A percentile compares a stretch with the other conserved stretches of the same genome.
phyloP scores from a whole-genome alignment of 2,888 invertebrate species.

The Apamea sordens region DNA sequence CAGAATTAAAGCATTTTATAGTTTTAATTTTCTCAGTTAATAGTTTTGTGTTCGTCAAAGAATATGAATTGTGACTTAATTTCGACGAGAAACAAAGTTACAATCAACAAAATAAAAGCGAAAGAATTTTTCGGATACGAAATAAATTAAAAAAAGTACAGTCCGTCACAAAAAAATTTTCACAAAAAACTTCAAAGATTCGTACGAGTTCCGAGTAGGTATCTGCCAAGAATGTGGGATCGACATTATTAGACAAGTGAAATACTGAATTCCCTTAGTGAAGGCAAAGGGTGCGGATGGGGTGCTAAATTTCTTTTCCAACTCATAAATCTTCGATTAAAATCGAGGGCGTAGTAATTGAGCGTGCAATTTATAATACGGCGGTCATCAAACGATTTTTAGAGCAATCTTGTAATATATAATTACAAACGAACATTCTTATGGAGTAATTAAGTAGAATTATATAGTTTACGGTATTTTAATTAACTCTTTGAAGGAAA shows the following conservation, averaged over 20 bases:
- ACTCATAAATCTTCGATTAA: constrained; percentile 78
- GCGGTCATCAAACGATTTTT: constrained; percentile 48
- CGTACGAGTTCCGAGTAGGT: constrained; percentile 30
- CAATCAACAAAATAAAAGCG: constrained; percentile 15
- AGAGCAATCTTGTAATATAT: constrained; percentile 26
- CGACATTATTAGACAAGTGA: constrained; percentile 67
- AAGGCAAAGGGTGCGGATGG: constrained; percentile 74
- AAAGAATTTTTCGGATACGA: constrained; percentile 2
- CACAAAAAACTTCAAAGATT: constrained; percentile 14
- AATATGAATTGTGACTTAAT: constrained; percentile 23
- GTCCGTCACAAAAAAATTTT: constrained; percentile 6
- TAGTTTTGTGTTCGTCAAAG: constrained; percentile 14
- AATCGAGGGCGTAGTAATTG: constrained; percentile 70
- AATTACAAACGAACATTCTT: constrained; percentile 1
- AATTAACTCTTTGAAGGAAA: constrained; percentile 37
- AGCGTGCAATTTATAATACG: constrained; percentile 69
- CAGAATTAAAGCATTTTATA: neutral
- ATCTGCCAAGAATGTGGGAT: constrained; percentile 40
- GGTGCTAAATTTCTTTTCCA: constrained; percentile 77
- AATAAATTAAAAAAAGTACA: constrained; percentile 42
- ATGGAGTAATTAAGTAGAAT: constrained; percentile 10
- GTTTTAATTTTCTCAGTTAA: constrained; percentile 7
- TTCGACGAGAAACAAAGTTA: constrained; percentile 19
- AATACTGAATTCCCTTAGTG: constrained; percentile 72
- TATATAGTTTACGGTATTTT: constrained; percentile 16